Evolutionary conservation across 2,888 invertebrate species (phyloP).

Genomic region (Alsophila aescularia): DNA sequence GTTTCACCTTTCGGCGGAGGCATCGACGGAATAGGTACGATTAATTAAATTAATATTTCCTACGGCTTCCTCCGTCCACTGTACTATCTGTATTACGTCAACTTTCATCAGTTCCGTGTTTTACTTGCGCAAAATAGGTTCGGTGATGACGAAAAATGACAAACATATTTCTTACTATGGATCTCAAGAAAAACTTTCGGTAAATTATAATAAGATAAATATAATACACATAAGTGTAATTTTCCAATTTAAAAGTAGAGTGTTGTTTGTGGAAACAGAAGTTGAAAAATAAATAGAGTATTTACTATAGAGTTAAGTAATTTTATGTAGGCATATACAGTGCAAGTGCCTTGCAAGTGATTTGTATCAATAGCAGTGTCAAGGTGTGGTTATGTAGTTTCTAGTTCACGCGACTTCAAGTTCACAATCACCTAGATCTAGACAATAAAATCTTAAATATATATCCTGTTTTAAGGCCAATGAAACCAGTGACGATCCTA

Average conservation of each 20-base stretch:
- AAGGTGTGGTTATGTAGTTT: conserved; percentile 12
- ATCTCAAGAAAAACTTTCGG: conserved; percentile 57
- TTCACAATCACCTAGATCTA: conserved; percentile 9
- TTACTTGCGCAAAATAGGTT: conserved; percentile 27
- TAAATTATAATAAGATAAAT: conserved; percentile 32
- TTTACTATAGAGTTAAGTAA: not conserved
- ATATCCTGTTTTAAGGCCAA: conserved; percentile 20
- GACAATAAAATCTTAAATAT: not conserved
- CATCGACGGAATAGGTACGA: conserved; percentile 43
- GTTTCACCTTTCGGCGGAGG: conserved; percentile 18
- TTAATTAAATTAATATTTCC: conserved; percentile 75
- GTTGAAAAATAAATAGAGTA: not conserved
- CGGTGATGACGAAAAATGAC: conserved; percentile 57
- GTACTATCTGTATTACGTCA: conserved; percentile 35
- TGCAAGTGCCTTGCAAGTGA: not conserved
- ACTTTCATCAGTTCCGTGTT: conserved; percentile 38
- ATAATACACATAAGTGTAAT: no score
- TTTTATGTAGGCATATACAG: not conserved
- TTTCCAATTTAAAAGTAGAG: no score
- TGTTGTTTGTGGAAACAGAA: no score
- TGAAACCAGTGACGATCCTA: conserved; percentile 57
- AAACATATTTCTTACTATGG: conserved; percentile 51
- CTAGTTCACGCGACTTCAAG: conserved; percentile 14
- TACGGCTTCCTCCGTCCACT: conserved; percentile 67
- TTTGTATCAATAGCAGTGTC: conserved; percentile 4